Evolutionary conservation across 1,140 invertebrate genomes (phyloP), one percentile per base, ranked within the genome.

Genomic region (Zaprionus ornatus): DNA sequence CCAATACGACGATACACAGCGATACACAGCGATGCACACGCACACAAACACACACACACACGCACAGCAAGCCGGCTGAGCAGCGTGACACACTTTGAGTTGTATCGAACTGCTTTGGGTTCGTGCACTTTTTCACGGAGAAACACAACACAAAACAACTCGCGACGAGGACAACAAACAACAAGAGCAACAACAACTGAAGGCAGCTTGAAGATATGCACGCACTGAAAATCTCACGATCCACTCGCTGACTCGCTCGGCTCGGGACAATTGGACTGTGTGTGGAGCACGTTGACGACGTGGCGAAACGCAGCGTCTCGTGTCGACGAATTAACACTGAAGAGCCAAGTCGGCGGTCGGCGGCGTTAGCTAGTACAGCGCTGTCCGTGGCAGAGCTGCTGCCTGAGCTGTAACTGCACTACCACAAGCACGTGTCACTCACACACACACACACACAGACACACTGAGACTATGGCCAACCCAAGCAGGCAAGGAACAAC

Each of bases 261-360:
- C 63, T 60, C 65, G 54, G 60, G 40, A 56, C 70, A 65, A 50
- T 71, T 70, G 40, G 9, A n/a, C n/a, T n/a, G 9, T 29, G 29
- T 29, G 45, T 45, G 37, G 72, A 9, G 37, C 37, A 61, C 40
- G 59, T 45, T 61, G 32, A 10, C 29, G 29, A 45, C 40, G 42
- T 76, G 76, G 72, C 75, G 67, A 50, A 88, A 84, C 76, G 67
- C 85, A 85, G 76, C 81, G 85, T 79, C 85, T 85, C 85, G 85
- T 88, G 85, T 88, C 85, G 85, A 90, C 85, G 85, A 90, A 88
- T 88, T 88, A 84, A 88, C 85, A 88, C 85, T 88, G 85, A 88
- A 88, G 85, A 76, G 79, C 48, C 85, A 84, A 81, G 81, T 88
- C 66, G 80, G 73, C 65, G 78, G 73, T 59, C 63, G 80, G 77